Evolutionary conservation across 2,888 invertebrate species (phyloP).

Genomic region (Epiblema foenella): DNA sequence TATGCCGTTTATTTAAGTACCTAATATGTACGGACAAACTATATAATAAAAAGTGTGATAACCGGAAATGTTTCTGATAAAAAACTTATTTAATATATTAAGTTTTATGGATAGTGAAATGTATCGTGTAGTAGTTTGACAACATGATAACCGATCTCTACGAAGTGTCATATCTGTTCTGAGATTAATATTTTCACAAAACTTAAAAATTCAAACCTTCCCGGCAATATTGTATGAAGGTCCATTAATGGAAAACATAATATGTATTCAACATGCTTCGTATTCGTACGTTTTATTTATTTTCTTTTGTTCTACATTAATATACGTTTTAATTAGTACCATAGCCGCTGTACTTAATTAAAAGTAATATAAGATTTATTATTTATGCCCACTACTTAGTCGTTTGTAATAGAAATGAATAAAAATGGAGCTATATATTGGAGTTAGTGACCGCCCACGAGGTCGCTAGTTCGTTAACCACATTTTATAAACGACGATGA

Average conservation of each 20-base stretch:
- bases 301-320: not conserved
- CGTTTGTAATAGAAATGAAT: not conserved
- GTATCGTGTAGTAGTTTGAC: no score
- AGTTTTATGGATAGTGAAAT: no score
- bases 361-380: not conserved
- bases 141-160: not conserved
- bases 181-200: not conserved
- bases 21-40: no score
- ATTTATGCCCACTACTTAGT: not conserved
- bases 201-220: not conserved
- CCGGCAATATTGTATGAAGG: not conserved
- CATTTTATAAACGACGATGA: constrained; percentile 37
- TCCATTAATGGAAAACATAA: no score
- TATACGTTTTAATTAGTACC: not conserved
- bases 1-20: no score
- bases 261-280: no score
- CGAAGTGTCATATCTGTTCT: not conserved
- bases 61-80: no score
- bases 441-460: constrained; percentile 37
- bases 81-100: no score
- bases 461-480: constrained; percentile 42
- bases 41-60: no score
- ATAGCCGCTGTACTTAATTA: not conserved
- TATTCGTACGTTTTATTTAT: not conserved
- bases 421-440: constrained; percentile 22